Conservation (phyloP, 2,113 vertebrate species). For the Apteryx mantelli region DNA sequence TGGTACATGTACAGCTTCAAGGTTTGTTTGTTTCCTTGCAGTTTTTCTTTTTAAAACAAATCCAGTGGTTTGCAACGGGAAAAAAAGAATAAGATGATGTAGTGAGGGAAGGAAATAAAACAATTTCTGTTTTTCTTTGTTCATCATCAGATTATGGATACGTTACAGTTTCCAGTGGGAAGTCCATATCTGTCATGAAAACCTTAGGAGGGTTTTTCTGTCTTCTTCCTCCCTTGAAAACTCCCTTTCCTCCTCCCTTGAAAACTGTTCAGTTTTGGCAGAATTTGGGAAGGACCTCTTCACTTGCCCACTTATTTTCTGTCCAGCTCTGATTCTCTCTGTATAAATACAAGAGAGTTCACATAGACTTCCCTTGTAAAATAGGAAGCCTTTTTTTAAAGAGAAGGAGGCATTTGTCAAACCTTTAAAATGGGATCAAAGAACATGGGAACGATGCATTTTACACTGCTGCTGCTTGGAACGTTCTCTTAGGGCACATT, state of each 20-base stretch:
- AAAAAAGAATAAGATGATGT: neutral
- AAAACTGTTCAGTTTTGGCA: neutral
- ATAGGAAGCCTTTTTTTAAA: neutral
- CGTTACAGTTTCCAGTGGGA: neutral
- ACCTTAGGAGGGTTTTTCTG: neutral
- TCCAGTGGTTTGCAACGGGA: neutral
- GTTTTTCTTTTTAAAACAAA: neutral
- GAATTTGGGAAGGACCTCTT: neutral
- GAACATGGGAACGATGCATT: neutral
- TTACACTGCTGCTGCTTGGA: neutral
- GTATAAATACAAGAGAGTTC: neutral
- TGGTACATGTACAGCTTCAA: neutral
- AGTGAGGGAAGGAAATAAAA: neutral
- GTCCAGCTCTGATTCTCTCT: neutral
- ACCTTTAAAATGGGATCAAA: neutral
- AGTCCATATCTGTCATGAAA: neutral
- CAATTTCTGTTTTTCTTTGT: neutral
- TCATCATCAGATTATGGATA: neutral
- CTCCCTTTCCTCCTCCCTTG: neutral
- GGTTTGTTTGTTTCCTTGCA: neutral
- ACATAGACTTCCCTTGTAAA: neutral
- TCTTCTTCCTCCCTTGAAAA: too few relatives aligned
- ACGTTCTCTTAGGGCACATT: neutral
- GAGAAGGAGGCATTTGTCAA: neutral
- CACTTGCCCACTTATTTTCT: neutral